phyloP scores from a whole-genome alignment of 2,113 vertebrate species.

The Serinus canaria region DNA sequence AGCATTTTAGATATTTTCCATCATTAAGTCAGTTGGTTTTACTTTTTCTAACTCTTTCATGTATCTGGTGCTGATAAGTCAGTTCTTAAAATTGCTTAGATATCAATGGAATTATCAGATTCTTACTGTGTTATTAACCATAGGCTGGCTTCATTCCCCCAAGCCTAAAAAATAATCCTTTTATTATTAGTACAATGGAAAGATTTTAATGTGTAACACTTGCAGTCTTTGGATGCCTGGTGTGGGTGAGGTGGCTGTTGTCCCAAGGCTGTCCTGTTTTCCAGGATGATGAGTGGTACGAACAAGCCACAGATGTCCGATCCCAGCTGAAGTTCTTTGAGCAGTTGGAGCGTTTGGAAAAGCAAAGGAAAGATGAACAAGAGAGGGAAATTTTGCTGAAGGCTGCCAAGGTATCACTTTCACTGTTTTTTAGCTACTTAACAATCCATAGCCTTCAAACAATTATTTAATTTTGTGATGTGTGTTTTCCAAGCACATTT shows the following conservation, averaged over 20 bases:
- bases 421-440: neutral
- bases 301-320: constrained; percentile 83
- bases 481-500: neutral
- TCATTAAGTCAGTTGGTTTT: neutral
- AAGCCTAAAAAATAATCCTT: neutral
- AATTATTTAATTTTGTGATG: neutral
- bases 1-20: neutral
- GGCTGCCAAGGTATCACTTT: constrained; percentile 82
- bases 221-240: neutral
- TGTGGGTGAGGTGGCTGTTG: neutral
- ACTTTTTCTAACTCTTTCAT: neutral
- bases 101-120: neutral
- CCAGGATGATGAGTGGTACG: constrained; percentile 83
- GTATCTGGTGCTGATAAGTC: neutral
- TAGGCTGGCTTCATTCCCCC: neutral
- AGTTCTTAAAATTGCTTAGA: neutral
- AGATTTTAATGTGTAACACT: neutral
- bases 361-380: constrained; percentile 88
- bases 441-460: neutral
- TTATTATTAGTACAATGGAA: neutral
- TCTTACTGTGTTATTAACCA: neutral
- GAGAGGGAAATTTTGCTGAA: constrained; percentile 88
- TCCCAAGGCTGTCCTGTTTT: neutral
- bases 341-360: constrained; percentile 87
- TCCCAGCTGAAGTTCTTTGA: constrained; percentile 88